A percentile compares a stretch with the other conserved stretches of the same genome.
phyloP scores from a whole-genome alignment of 2,797 vertebrate species.

The Vipera ursinii region DNA sequence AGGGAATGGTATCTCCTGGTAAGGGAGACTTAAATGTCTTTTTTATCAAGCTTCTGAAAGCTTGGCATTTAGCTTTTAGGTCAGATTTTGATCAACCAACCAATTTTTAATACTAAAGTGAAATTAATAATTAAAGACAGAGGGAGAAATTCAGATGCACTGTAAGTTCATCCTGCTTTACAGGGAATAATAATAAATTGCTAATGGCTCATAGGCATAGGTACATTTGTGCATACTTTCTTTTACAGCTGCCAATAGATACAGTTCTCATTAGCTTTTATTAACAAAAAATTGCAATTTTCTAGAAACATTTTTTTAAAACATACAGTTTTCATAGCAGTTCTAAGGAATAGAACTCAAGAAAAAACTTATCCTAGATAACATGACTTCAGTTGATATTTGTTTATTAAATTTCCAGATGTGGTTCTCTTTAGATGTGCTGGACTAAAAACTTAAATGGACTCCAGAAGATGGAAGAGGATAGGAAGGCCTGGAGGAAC shows the following conservation, averaged over 20 bases:
- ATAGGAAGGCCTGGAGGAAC: too few species aligned
- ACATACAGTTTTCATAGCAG: background rate
- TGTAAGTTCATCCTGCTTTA: background rate
- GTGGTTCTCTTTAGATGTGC: background rate
- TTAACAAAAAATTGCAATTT: background rate
- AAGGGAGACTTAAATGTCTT: background rate
- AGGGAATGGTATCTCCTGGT: background rate
- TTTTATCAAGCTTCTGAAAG: background rate
- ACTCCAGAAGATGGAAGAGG: too few species aligned
- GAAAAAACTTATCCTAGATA: background rate
- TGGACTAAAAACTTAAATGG: background rate
- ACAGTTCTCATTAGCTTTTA: constrained; percentile 16
- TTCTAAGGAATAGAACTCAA: constrained; percentile 1
- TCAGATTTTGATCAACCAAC: background rate
- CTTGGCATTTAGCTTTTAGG: background rate
- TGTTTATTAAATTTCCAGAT: background rate
- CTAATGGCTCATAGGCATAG: constrained; percentile 13
- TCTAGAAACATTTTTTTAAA: background rate
- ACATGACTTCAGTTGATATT: background rate
- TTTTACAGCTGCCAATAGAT: background rate
- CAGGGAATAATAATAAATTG: constrained; percentile 40
- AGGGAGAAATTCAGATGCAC: background rate
- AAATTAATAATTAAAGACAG: background rate
- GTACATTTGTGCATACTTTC: background rate
- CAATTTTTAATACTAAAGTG: background rate